These are phyloP conservation scores for Charadrius vociferus DNA, from an alignment of 2,113 vertebrate genomes.

Conservation along the genomic window DNA sequence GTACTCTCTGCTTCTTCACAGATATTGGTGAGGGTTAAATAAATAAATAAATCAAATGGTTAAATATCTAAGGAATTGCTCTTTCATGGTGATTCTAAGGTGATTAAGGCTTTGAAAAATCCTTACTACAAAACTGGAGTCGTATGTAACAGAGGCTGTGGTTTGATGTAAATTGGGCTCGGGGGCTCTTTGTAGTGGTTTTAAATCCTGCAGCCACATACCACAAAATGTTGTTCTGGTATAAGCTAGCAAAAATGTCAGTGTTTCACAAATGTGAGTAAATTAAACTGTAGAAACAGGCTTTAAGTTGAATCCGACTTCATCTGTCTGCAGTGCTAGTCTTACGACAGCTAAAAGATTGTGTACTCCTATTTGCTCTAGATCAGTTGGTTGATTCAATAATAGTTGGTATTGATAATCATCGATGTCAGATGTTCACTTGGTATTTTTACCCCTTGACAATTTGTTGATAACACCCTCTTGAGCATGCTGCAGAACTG, in stretches of 20 bases:
- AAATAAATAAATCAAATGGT: not conserved
- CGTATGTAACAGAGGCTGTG: not conserved
- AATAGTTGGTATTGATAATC: not conserved
- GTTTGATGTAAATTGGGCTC: not conserved
- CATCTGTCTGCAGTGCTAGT: not conserved
- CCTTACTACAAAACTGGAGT: not conserved
- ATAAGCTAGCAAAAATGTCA: not conserved
- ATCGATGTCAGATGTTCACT: not conserved
- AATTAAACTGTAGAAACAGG: not conserved
- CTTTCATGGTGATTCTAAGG: not conserved
- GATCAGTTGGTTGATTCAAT: not conserved
- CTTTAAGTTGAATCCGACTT: not conserved
- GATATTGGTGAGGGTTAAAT: not conserved
- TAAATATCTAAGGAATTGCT: not conserved
- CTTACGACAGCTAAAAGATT: not conserved
- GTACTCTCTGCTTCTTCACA: not conserved
- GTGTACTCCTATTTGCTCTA: not conserved
- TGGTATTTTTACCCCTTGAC: not conserved
- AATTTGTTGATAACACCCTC: not conserved
- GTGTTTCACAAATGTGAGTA: not conserved
- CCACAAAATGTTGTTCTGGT: not conserved
- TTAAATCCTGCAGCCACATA: not conserved
- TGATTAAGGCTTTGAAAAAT: not conserved
- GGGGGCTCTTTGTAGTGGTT: not conserved
- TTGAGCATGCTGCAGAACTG: not conserved